Evolutionary conservation across 2,888 invertebrate genomes (phyloP), one percentile per base, ranked within the genome.

Genomic region (Odontocolon sp.): DNA sequence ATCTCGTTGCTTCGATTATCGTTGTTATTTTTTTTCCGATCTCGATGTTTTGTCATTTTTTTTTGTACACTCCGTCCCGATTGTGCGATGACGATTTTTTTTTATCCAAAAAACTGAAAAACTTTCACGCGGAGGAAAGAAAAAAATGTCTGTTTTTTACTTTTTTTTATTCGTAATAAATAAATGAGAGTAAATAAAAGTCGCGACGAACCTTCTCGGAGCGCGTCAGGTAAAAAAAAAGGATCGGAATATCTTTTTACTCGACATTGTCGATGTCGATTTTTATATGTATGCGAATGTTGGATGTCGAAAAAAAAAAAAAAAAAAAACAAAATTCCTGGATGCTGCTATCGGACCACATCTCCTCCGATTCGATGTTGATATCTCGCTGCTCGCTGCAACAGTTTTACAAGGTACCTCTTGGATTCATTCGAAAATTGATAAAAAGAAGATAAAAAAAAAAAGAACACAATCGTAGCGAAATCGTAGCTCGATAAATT

Each of bases 361-460:
- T 64, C 74, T 75, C 67, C 50, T 77, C 73, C n/a, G n/a, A n/a
- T 71, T 68, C 72, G 79, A 80, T 56, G 81, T 76, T 79, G 80
- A 71, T 78, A 76, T 77, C 69, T 78, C 42, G 78, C 63, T 81
- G 80, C 57, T 78, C 47, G 77, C 67, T 81, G 81, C 76, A 59
- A 75, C 86, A 87, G 87, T 87, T 83, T 82, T 77, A 82, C 79
- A 87, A 88, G 88, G 88, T 88, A 88, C 78, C 82, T 82, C 64
- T 80, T 70, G 72, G 71, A 67, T 40, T 66, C 33, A 71, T n/a
- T n/a, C 64, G 56, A 47, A 71, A 47, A 54, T 40, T 56, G 56
- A 18, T 31, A 31, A 2, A 14, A 26, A 5, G 5, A 47, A 66
- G 8, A 54, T 33, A 23, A 66, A 54, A 63, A 26, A 5, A 2